Conservation (phyloP, 53 echinoderm and acorn worm genomes). For the Henricia sp. region DNA sequence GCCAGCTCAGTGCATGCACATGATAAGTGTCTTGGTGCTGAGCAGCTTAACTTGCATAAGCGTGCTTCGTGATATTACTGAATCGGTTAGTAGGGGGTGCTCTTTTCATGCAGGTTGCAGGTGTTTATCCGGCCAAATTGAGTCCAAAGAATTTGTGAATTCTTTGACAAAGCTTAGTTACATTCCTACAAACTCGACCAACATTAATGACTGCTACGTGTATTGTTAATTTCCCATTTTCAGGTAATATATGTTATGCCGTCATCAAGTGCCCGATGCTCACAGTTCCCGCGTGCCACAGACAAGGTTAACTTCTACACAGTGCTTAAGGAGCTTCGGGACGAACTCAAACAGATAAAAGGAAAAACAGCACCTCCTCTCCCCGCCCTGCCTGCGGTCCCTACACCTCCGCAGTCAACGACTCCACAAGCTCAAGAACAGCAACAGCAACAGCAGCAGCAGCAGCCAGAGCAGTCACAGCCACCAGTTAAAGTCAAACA, state of each 20-base stretch:
- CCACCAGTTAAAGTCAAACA: slow-evolving; percentile 36
- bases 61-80: too few relatives aligned
- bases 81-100: too few relatives aligned
- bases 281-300: slow-evolving; percentile 98
- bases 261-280: slow-evolving; percentile 99
- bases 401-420: slow-evolving; percentile 61
- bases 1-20: too few relatives aligned
- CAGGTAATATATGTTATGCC: slow-evolving; percentile 99
- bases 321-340: slow-evolving; percentile 89
- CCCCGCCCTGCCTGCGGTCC: slow-evolving; percentile 38
- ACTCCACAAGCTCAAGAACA: slow-evolving; percentile 56
- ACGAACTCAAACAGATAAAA: slow-evolving; percentile 80
- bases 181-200: too few relatives aligned
- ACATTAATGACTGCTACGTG: too few relatives aligned
- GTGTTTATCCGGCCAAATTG: background rate
- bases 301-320: slow-evolving; percentile 99
- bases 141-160: too few relatives aligned
- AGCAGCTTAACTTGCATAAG: too few relatives aligned
- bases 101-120: too few relatives aligned
- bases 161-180: too few relatives aligned
- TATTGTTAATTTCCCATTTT: background rate
- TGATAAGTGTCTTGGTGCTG: too few relatives aligned
- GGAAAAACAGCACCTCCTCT: slow-evolving; percentile 59
- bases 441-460: slow-evolving; percentile 44
- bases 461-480: slow-evolving; percentile 55